Conservation (phyloP, 2,797 vertebrate species). For the Macroramphosus scolopax region DNA sequence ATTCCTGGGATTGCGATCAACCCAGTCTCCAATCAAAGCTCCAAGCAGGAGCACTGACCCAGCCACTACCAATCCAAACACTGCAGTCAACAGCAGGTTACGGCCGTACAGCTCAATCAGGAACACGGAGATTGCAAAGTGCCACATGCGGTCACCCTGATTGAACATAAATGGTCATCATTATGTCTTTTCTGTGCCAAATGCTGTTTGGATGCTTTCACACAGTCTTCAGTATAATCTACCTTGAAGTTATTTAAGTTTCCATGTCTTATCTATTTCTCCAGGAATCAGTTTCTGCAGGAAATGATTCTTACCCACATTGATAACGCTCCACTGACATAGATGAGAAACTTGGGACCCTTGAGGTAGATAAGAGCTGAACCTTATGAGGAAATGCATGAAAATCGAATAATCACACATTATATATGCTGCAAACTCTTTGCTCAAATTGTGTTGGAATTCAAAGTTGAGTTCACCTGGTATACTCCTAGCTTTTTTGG, state of each 20-base stretch:
- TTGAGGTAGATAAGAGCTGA: constrained; percentile 74
- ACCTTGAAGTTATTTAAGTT: constrained; percentile 34
- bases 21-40: constrained; percentile 82
- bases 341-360: constrained; percentile 82
- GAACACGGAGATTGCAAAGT: constrained; percentile 83
- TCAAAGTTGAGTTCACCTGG: constrained; percentile 68
- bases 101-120: constrained; percentile 78
- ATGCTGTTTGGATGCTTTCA: constrained; percentile 1
- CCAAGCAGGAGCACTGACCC: constrained; percentile 81
- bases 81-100: constrained; percentile 76
- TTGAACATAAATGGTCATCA: constrained; percentile 19
- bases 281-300: constrained; percentile 31
- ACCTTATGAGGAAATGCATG: constrained; percentile 55
- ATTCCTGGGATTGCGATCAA: constrained; percentile 83
- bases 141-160: constrained; percentile 82
- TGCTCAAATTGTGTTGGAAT: background rate
- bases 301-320: constrained; percentile 79
- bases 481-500: constrained; percentile 57
- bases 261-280: constrained; percentile 20
- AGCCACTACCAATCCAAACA: constrained; percentile 80
- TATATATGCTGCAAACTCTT: constrained; percentile 13
- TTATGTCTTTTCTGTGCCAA: constrained; percentile 7
- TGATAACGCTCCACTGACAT: constrained; percentile 79
- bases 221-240: constrained; percentile 14
- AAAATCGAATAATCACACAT: constrained; percentile 16